Evolutionary conservation across 1,140 invertebrate genomes (phyloP).

Genomic region (Venturia canescens): DNA sequence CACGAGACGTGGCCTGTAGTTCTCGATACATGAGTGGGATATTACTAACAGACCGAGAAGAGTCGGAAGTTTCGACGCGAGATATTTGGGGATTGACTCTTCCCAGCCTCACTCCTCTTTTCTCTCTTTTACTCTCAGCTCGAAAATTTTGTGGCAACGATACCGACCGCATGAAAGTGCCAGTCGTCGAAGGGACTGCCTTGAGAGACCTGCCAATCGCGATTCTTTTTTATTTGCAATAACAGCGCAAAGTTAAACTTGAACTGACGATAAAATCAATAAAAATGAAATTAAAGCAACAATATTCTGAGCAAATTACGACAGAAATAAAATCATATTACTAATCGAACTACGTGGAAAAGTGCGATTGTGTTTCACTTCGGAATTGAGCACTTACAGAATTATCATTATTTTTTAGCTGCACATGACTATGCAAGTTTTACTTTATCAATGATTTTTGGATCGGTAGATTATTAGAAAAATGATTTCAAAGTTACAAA

Average conservation of each 20-base stretch:
- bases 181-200: neutral
- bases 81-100: constrained; percentile 8
- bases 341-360: too few relatives aligned
- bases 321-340: too few relatives aligned
- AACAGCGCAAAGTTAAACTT: neutral
- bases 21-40: neutral
- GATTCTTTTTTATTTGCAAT: constrained; percentile 2
- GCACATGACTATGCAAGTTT: too few relatives aligned
- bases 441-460: too few relatives aligned
- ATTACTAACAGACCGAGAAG: neutral
- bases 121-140: neutral
- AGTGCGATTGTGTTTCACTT: too few relatives aligned
- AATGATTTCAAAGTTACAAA: too few relatives aligned
- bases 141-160: neutral
- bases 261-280: too few relatives aligned
- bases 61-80: neutral
- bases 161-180: neutral
- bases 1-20: neutral
- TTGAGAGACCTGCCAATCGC: neutral
- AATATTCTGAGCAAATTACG: too few relatives aligned
- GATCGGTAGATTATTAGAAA: too few relatives aligned
- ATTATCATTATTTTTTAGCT: too few relatives aligned
- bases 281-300: too few relatives aligned
- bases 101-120: neutral
- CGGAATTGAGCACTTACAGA: too few relatives aligned